These are phyloP conservation scores for Eudyptes chrysolophus DNA, from an alignment of 2,113 vertebrate species.

Conservation along the genomic window DNA sequence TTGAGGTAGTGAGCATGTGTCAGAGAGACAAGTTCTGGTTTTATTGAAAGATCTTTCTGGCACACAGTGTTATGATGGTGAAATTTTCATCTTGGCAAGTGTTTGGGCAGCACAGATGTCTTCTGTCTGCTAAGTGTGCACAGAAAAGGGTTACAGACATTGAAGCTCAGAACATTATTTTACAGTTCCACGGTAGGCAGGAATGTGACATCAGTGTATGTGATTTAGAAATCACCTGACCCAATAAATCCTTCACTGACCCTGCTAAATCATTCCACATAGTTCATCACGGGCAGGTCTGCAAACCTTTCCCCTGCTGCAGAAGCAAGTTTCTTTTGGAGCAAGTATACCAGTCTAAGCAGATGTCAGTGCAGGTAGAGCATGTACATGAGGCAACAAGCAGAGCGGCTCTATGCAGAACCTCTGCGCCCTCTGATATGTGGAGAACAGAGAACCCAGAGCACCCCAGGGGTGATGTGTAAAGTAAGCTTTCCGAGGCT, in stretches of 20 bases:
- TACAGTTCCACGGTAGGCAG: neutral
- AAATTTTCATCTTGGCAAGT: neutral
- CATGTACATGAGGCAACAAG: neutral
- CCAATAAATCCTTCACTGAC: neutral
- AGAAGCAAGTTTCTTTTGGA: neutral
- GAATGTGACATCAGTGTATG: neutral
- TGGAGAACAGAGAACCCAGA: neutral
- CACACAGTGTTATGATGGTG: neutral
- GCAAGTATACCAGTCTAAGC: neutral
- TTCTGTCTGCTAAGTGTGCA: neutral
- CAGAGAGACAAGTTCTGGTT: conserved; percentile 51
- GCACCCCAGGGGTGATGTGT: neutral
- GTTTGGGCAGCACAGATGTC: neutral
- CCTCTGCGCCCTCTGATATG: neutral
- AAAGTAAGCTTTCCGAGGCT: neutral
- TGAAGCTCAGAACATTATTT: neutral
- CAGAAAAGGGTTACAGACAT: neutral
- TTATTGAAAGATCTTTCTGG: conserved; percentile 50
- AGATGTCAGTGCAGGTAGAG: neutral
- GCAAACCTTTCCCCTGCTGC: neutral
- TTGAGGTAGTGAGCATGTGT: conserved; percentile 35
- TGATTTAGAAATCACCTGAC: neutral
- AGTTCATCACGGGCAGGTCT: neutral
- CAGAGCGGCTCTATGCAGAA: neutral
- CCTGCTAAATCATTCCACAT: neutral